Conservation (phyloP, 2,888 invertebrate species). For the Norana najaformis region DNA sequence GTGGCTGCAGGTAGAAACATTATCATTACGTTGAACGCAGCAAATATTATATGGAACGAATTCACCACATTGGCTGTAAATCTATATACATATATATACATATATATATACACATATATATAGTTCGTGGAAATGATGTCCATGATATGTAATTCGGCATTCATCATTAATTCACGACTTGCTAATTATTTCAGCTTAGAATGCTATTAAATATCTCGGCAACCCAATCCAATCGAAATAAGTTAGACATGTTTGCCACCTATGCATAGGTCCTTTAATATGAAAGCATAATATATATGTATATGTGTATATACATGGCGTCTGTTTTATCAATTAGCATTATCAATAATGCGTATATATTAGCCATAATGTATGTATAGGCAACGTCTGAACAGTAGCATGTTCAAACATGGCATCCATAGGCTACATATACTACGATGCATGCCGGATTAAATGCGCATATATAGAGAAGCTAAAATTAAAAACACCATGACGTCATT, state of each 20-base stretch:
- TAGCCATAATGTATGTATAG: not conserved
- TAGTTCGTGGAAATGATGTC: constrained; percentile 5
- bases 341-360: constrained; percentile 13
- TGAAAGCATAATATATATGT: not conserved
- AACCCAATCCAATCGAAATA: not conserved
- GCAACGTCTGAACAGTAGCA: constrained; percentile 13
- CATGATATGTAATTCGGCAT: not conserved
- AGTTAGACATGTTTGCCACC: not conserved
- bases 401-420: not conserved
- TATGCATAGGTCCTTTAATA: not conserved
- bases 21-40: not conserved
- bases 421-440: not conserved
- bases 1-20: constrained; percentile 13
- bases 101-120: constrained; percentile 1
- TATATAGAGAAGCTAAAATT: not conserved
- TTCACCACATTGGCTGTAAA: not conserved
- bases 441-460: constrained; percentile 7
- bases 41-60: not conserved
- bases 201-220: constrained; percentile 13
- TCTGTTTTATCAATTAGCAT: constrained; percentile 7
- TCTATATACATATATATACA: not conserved
- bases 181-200: constrained; percentile 13
- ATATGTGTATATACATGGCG: not conserved
- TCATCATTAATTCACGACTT: constrained; percentile 13
- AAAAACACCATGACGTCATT: not conserved